Conservation (phyloP, 1,140 invertebrate genomes). For the Bombus fervidus region DNA sequence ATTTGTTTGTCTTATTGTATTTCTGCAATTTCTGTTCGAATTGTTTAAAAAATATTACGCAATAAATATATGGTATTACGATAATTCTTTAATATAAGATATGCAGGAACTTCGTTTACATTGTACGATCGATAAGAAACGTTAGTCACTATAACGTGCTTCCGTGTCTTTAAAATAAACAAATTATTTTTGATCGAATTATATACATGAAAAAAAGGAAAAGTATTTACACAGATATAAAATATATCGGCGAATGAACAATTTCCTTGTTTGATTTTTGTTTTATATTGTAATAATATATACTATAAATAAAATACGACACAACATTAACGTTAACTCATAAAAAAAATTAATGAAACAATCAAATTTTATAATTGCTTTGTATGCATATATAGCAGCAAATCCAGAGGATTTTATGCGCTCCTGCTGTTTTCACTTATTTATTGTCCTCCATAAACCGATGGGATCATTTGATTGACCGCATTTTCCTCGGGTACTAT, state of each 20-base stretch:
- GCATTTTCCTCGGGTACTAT: constrained; percentile 31
- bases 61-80: neutral
- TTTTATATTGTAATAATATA: neutral
- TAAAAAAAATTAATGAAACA: no score
- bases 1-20: neutral
- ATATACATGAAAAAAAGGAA: neutral
- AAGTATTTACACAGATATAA: neutral
- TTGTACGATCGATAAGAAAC: constrained; percentile 6
- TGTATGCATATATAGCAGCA: constrained; percentile 23
- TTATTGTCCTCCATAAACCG: constrained; percentile 32
- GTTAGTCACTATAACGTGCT: constrained; percentile 22
- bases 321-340: constrained; percentile 10
- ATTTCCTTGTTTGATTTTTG: constrained; percentile 5
- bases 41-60: neutral
- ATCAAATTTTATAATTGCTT: constrained; percentile 17
- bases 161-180: neutral
- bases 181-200: neutral
- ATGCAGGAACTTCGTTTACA: neutral
- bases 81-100: neutral
- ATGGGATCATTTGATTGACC: constrained; percentile 26
- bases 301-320: neutral
- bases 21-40: neutral
- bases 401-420: constrained; percentile 57
- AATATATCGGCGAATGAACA: neutral
- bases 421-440: neutral